Base-by-base conservation (phyloP, 2,888 invertebrate genomes). In the Mamestra brassicae region DNA sequence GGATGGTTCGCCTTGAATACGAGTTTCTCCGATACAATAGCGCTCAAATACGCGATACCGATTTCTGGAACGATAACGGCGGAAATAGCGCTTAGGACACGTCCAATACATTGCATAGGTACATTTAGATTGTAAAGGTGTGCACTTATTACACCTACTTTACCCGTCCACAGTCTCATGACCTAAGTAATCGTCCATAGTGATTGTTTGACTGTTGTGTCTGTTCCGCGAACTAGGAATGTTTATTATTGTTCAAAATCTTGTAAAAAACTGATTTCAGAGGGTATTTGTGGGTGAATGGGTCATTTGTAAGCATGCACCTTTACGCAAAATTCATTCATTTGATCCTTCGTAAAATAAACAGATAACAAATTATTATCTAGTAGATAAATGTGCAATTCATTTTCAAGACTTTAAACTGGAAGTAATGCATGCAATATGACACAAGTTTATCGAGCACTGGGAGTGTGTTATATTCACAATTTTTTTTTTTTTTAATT, bases 1-100 rank as follows among this genome's bases (percentile, higher is more conserved):
- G 90, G 87, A 81, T 86, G 94, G 73, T 94, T 87, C 6, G 92
- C 94, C 6, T 76, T 76, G 81, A 93, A 90, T 57, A n/a, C 8
- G 38, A 5, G 8, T 6, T 15, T 74, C 62, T 80, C 61, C 15
- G 66, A 5, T 64, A 89, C 10, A 7, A 74, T 0, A 45, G 85
- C 84, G 58, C 83, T 87, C 68, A 84, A 78, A 83, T 78, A 84
- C 61, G 82, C 3, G 64, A 86, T 58, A 65, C 67, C 72, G 71
- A 87, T 87, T 45, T 69, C 90, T 90, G 89, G 36, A 86, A 84
- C 10, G 76, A 74, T 62, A 84, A 85, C 52, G 61, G 45, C 17
- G 74, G n/a, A 60, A 74, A 77, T 81, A 57, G 36, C 63, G 52
- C 55, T 67, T 66, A 63, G 38, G 45, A 79, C 34, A 73, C 7